Evolutionary conservation across 2,113 vertebrate species (phyloP).

Genomic region (Chionodraco myersi): DNA sequence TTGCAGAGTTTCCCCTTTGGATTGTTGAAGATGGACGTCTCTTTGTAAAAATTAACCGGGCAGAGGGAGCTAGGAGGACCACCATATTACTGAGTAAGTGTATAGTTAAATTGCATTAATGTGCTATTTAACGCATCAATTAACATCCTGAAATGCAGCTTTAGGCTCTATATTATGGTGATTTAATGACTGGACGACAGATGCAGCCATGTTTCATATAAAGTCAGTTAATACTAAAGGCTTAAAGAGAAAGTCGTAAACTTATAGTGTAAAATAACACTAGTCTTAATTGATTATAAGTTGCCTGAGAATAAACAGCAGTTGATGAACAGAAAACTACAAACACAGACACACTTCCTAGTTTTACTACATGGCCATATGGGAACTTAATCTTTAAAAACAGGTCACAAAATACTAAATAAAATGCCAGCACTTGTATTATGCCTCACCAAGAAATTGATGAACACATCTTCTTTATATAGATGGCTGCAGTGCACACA

Average conservation of each 20-base stretch:
- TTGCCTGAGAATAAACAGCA: slow-evolving; percentile 5
- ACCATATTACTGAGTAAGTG: slow-evolving; percentile 14
- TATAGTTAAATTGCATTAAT: too few species aligned
- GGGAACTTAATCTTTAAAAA: too few species aligned
- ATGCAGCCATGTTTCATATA: not conserved
- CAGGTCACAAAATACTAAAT: too few species aligned
- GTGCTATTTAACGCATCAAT: not conserved
- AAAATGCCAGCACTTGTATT: too few species aligned
- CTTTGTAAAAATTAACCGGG: not conserved
- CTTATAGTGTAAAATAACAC: not conserved
- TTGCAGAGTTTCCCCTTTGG: not conserved
- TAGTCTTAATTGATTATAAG: not conserved
- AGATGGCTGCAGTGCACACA: not conserved
- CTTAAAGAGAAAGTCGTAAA: not conserved
- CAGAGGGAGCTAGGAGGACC: not conserved
- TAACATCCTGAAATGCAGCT: not conserved
- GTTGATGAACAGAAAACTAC: not conserved
- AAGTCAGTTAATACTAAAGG: not conserved
- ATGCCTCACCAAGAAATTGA: too few species aligned
- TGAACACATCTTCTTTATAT: not conserved
- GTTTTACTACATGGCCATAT: not conserved
- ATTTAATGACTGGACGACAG: not conserved
- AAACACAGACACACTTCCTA: not conserved
- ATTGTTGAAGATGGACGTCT: not conserved
- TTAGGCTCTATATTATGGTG: not conserved